Evolutionary conservation across 1,140 invertebrate genomes (phyloP).

Genomic region (Ostrea denselamellosa): DNA sequence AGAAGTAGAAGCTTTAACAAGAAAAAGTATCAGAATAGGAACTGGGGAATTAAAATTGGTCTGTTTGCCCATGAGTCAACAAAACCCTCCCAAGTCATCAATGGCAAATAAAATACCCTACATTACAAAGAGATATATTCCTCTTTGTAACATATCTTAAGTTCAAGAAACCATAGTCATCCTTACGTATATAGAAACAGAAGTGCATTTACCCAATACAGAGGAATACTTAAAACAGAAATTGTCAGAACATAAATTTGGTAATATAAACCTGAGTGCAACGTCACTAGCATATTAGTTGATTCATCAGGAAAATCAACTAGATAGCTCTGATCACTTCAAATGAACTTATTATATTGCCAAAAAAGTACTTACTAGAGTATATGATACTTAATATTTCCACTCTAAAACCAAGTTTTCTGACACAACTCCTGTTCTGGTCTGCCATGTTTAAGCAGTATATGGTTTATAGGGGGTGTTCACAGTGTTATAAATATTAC

Average conservation of each 20-base stretch:
- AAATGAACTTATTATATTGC: not conserved
- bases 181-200: not conserved
- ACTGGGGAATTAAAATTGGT: not conserved
- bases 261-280: not conserved
- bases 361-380: not conserved
- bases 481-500: not conserved
- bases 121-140: no score
- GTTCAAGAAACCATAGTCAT: not conserved
- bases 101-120: not conserved
- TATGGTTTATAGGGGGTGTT: not conserved
- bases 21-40: constrained; percentile 6
- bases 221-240: not conserved
- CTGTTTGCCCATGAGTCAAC: not conserved
- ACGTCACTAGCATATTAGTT: not conserved
- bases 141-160: not conserved
- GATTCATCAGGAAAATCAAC: not conserved
- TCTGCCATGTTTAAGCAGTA: not conserved
- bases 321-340: no score
- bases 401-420: not conserved
- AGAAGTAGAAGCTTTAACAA: constrained; percentile 2
- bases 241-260: not conserved
- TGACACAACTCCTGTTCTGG: not conserved
- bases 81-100: not conserved
- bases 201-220: not conserved
- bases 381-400: not conserved